phyloP scores from a whole-genome alignment of 2,888 invertebrate species.

The Acleris laterana region DNA sequence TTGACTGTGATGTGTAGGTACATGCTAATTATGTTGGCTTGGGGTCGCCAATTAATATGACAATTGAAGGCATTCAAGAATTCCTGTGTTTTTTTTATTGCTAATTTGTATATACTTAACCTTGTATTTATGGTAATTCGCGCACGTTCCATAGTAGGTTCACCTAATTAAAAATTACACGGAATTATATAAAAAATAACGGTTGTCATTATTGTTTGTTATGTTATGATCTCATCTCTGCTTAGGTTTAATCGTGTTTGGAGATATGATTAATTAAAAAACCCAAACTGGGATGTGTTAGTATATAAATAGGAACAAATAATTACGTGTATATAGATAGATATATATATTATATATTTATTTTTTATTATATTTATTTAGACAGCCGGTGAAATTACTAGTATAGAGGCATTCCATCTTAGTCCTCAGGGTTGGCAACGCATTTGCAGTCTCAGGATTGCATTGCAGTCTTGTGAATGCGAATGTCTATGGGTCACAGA shows the following conservation, averaged over 20 bases:
- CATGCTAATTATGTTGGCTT: background rate
- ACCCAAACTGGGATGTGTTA: too few relatives aligned
- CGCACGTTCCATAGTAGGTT: background rate
- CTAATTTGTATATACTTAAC: conserved; percentile 20
- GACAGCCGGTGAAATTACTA: too few relatives aligned
- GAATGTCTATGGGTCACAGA: too few relatives aligned
- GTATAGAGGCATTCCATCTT: too few relatives aligned
- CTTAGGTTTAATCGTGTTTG: background rate
- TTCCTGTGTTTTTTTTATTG: conserved; percentile 15
- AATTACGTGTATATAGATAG: too few relatives aligned
- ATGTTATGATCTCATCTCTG: background rate
- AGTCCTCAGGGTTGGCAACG: too few relatives aligned
- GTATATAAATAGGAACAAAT: too few relatives aligned
- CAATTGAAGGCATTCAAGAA: conserved; percentile 17
- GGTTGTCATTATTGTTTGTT: background rate
- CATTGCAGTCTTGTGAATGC: too few relatives aligned
- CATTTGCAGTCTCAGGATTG: too few relatives aligned
- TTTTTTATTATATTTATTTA: too few relatives aligned
- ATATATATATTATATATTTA: too few relatives aligned
- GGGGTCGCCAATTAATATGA: conserved; percentile 10
- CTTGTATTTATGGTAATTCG: conserved; percentile 13
- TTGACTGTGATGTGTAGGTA: background rate
- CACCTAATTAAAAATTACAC: background rate
- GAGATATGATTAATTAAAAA: too few relatives aligned
- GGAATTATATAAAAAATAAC: conserved; percentile 14